Base-by-base conservation (phyloP, 2,113 vertebrate species). In the Egretta garzetta region DNA sequence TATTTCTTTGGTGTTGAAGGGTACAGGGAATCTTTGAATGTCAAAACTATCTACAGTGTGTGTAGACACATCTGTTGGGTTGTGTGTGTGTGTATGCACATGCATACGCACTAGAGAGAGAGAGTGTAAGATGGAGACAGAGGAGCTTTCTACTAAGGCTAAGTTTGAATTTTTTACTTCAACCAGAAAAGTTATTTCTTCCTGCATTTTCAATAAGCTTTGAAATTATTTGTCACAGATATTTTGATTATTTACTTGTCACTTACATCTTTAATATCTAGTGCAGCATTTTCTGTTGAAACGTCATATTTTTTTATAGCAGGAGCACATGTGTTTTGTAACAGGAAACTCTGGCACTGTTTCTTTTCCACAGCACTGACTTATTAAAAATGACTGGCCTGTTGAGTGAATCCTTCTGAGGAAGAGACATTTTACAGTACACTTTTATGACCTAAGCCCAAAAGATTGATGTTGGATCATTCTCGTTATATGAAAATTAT, bases 341-440 rank as follows among this genome's bases (percentile, higher is more conserved):
- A 92, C 62, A 73, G 66, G 86, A 83, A 84, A 91, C 83, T 95
- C 52, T 86, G 80, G 58, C 58, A 12, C 52, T 90, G 66, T 56
- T 84, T 94, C 72, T 95, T 80, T 93, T 93, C 84, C 62, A 73
- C 53, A 41, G 35, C 76, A 68, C 60, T 93, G 79, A 49, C 81
- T 96, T 92, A 87, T 47, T 93, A 91, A 84, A 92, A 94, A 76
- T 97, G 70, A 83, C 62, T 88, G 58, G 45, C 50, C 58, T 10
- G 8, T 88, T 93, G 58, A 86, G 43, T 59, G 58, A 75, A 75
- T 72, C 58, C 66, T 86, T 82, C 66, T 85, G 77, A 93, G 62
- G 74, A 91, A 80, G 71, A 82, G 45, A 79, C 7, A 53, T 71
- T 88, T 91, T 76, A 56, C 28, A 68, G 37, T 68, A 76, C 5